Conservation (phyloP, 2,888 invertebrate genomes). For the Drymonia ruficornis region DNA sequence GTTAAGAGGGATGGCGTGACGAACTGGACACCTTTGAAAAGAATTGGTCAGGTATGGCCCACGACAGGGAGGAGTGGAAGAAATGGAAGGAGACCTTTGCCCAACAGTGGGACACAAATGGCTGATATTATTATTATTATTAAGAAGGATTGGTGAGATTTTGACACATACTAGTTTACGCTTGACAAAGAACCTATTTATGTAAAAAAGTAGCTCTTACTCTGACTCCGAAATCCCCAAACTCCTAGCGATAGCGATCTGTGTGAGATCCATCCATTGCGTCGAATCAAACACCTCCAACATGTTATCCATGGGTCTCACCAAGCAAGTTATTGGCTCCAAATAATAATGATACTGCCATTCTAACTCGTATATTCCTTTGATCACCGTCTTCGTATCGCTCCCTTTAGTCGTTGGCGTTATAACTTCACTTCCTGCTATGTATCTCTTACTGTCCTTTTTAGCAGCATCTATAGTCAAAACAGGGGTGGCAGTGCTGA, state of each 20-base stretch:
- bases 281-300: slow-evolving; percentile 87
- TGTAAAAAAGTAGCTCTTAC: slow-evolving; percentile 56
- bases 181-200: no score
- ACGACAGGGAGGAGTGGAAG: no score
- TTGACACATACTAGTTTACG: no score
- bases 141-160: no score
- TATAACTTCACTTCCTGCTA: slow-evolving; percentile 46
- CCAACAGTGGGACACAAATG: no score
- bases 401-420: slow-evolving; percentile 58
- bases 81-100: no score
- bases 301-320: slow-evolving; percentile 88
- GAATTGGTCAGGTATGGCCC: no score
- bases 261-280: slow-evolving; percentile 87
- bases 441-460: slow-evolving; percentile 69
- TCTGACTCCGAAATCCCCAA: slow-evolving; percentile 84
- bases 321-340: slow-evolving; percentile 88
- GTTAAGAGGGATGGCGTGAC: no score
- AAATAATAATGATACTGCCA: slow-evolving; percentile 91
- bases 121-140: no score
- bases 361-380: slow-evolving; percentile 85
- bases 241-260: slow-evolving; percentile 83
- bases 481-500: slow-evolving; percentile 55
- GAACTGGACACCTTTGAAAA: no score
- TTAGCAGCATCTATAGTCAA: slow-evolving; percentile 67
- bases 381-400: slow-evolving; percentile 71